phyloP scores from a whole-genome alignment of 1,140 invertebrate genomes.

The Magallana ariakensis region DNA sequence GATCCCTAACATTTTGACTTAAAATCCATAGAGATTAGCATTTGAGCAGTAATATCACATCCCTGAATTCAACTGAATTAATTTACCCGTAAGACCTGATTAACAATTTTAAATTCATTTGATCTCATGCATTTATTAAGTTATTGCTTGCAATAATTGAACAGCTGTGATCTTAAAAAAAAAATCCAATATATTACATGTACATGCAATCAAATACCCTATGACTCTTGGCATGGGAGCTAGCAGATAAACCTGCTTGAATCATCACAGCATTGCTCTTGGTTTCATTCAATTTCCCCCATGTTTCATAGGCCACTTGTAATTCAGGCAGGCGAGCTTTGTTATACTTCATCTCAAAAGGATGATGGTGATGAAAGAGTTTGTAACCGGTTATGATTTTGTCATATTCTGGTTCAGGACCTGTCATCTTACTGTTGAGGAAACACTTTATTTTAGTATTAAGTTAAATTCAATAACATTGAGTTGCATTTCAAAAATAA shows the following conservation, averaged over 20 bases:
- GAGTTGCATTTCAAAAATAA: no score
- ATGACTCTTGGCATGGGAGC: slow-evolving; percentile 79
- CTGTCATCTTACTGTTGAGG: slow-evolving; percentile 67
- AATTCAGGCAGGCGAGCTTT: slow-evolving; percentile 74
- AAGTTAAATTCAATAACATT: no score
- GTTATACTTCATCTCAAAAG: slow-evolving; percentile 75
- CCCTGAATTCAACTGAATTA: no score
- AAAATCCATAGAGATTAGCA: no score
- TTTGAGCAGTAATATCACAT: no score
- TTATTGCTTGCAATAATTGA: no score
- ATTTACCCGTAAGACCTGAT: no score
- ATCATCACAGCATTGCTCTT: slow-evolving; percentile 78
- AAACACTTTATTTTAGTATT: background rate
- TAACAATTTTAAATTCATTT: no score
- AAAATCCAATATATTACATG: background rate
- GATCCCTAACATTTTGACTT: no score
- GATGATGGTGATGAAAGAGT: slow-evolving; percentile 65
- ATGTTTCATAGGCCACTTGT: slow-evolving; percentile 79
- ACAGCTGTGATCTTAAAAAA: no score
- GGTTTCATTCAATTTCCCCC: slow-evolving; percentile 78
- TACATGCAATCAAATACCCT: slow-evolving; percentile 57
- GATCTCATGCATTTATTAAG: no score
- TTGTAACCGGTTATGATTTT: slow-evolving; percentile 76
- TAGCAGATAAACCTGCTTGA: slow-evolving; percentile 78
- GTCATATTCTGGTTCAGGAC: slow-evolving; percentile 78